Base-by-base conservation (phyloP, 2,113 vertebrate species). In the Beaufortia kweichowensis region DNA sequence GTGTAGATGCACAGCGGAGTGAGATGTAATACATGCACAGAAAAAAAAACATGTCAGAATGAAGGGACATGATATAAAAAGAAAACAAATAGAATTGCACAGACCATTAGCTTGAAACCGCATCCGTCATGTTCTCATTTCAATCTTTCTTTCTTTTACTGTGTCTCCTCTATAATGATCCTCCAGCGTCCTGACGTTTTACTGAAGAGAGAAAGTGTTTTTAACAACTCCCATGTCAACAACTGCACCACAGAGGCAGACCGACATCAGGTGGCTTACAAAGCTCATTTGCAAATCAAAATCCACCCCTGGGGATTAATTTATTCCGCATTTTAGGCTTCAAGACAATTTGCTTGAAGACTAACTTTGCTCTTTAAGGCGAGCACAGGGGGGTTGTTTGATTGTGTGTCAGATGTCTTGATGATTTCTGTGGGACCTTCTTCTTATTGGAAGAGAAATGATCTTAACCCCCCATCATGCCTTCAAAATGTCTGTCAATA, bases 291-390 rank as follows among this genome's bases (percentile, higher is more conserved):
- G 39, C 14, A 21, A 48, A 19, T 24, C 76, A 50, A 62, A 53
- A 77, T 26, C 43, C 56, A 50, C 76, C 8, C 68, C 33, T 55
- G 48, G 43, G 72, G 68, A 64, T 62, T 60, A 60, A 74, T 74
- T 57, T 56, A 41, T 64, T 71, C 33, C 26, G 60, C 29, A 62
- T 64, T 71, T 48, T 46, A 28, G 41, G 12, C 57, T 74, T 74
- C 26, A 31, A 61, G 71, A 29, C 39, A n/a, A n/a, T 74, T 59
- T 46, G 55, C 17, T 43, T 60, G 39, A 41, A 55, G 57, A 24
- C 67, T 69, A 50, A 39, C 50, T 46, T 41, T 29, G 15, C 17
- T 41, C 23, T 46, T 53, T 35, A 33, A 43, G 35, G 23, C 6
- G 43, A 35, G 19, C 46, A 21, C 5, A 26, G 57, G 19, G 35